Conservation (phyloP, 2,113 vertebrate species). For the Sardina pilchardus region DNA sequence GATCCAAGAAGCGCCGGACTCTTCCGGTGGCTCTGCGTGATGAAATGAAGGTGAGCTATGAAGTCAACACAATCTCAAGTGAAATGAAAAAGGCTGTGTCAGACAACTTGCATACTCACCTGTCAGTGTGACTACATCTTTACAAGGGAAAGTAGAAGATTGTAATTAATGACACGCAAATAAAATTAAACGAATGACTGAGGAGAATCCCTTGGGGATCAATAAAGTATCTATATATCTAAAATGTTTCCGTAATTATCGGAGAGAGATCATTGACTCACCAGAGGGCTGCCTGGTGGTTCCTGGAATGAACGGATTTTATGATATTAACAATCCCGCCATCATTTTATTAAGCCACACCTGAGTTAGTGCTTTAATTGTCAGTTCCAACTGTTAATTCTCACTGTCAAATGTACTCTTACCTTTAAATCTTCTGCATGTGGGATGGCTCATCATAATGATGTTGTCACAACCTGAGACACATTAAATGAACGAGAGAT, state of each 20-base stretch:
- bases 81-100: neutral
- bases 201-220: no score
- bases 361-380: neutral
- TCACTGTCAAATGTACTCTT: neutral
- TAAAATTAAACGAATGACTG: neutral
- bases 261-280: neutral
- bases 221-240: no score
- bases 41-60: neutral
- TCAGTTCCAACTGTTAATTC: neutral
- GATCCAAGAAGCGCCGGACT: neutral
- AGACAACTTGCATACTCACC: neutral
- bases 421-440: conserved; percentile 1
- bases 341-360: neutral
- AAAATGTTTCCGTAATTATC: no score
- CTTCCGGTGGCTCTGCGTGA: neutral
- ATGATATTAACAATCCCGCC: neutral
- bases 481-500: neutral
- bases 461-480: neutral
- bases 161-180: neutral
- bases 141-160: neutral
- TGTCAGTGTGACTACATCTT: neutral
- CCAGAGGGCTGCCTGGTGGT: neutral
- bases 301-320: neutral
- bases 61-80: neutral
- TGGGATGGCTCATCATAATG: neutral